phyloP scores from a whole-genome alignment of 2,888 invertebrate species.

The Acronicta aceris region DNA sequence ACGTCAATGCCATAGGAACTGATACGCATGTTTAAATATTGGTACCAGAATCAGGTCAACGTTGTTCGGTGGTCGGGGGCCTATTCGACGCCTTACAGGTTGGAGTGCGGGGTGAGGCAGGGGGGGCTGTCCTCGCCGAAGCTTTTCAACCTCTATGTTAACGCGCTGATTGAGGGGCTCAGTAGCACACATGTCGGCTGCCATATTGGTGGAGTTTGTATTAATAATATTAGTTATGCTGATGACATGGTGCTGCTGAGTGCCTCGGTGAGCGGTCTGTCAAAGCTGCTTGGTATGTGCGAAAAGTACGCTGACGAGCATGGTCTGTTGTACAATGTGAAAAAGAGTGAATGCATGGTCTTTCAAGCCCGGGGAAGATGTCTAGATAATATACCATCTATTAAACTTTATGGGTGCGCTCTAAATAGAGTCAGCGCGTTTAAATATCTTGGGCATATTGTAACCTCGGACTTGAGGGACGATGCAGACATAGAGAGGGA shows the following conservation, averaged over 20 bases:
- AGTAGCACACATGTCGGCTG: not conserved
- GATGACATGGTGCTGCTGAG: constrained; percentile 8
- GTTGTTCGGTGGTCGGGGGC: constrained; percentile 4
- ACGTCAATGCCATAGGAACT: constrained; percentile 1
- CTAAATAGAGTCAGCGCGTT: constrained; percentile 13
- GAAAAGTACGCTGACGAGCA: constrained; percentile 5
- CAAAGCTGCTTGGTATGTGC: constrained; percentile 5
- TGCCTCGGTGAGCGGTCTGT: not conserved
- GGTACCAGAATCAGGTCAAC: constrained; percentile 6
- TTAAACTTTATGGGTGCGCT: constrained; percentile 3
- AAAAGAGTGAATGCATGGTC: constrained; percentile 13
- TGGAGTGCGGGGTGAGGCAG: constrained; percentile 5
- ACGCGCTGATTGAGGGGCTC: not conserved
- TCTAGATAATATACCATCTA: constrained; percentile 1
- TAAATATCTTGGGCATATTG: constrained; percentile 33
- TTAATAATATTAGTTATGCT: not conserved
- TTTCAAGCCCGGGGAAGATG: constrained; percentile 2
- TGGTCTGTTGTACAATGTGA: constrained; percentile 4
- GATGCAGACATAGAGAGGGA: constrained; percentile 29
- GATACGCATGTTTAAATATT: constrained; percentile 6
- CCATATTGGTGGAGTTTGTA: not conserved
- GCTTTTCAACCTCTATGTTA: not conserved
- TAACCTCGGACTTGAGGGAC: constrained; percentile 25
- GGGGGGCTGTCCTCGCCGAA: not conserved
- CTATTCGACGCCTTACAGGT: constrained; percentile 2